Conservation (phyloP, 2,888 invertebrate genomes). For the Mythimna impura region DNA sequence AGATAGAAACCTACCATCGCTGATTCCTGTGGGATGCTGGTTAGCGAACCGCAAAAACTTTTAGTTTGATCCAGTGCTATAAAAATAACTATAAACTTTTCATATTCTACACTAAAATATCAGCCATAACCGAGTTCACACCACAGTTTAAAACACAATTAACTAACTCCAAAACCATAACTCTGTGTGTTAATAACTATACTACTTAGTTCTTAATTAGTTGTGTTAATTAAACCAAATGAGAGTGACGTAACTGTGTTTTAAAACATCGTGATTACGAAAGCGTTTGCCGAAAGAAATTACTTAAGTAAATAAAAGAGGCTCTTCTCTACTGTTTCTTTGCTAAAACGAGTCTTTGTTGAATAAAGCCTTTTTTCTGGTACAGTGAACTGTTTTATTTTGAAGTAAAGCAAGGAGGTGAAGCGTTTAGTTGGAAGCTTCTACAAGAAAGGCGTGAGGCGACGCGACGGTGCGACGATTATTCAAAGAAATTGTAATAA, state of each 20-base stretch:
- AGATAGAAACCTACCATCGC: neutral
- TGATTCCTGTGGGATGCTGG: neutral
- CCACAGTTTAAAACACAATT: conserved; percentile 17
- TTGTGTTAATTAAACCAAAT: conserved; percentile 43
- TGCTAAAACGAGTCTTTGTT: conserved; percentile 31
- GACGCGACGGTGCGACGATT: neutral
- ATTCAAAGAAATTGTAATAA: neutral
- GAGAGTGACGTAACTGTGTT: conserved; percentile 34
- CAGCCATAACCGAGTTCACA: conserved; percentile 8
- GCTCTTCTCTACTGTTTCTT: conserved; percentile 29
- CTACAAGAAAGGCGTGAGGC: neutral
- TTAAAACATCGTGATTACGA: conserved; percentile 43
- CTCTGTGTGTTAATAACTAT: conserved; percentile 22
- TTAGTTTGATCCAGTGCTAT: neutral
- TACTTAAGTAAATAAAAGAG: conserved; percentile 39
- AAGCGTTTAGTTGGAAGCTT: neutral
- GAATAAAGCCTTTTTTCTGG: conserved; percentile 9
- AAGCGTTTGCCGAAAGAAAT: conserved; percentile 38
- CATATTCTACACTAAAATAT: neutral
- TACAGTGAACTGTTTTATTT: conserved; percentile 1
- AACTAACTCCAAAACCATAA: conserved; percentile 14
- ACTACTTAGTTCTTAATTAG: conserved; percentile 25
- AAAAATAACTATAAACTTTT: neutral
- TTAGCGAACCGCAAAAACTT: neutral
- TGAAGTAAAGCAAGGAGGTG: neutral